Base-by-base conservation (phyloP, 2,113 vertebrate species). In the Pholis gunnellus region DNA sequence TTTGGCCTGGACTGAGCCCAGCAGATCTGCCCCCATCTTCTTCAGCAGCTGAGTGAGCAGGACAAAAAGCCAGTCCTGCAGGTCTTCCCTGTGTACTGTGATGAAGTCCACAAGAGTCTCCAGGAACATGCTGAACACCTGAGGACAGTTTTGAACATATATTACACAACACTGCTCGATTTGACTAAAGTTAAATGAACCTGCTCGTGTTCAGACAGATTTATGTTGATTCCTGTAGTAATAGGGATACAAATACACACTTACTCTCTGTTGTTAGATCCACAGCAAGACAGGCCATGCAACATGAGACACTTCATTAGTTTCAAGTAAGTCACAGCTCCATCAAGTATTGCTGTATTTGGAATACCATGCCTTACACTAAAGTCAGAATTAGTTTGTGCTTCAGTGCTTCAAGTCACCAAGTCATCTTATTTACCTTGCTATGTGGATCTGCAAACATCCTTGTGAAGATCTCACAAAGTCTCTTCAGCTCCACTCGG, bases 381-480 rank as follows among this genome's bases (percentile, higher is more conserved):
- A 0, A 40, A 18, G 29, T 50, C n/a, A 71, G 5, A 42, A 17
- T 56, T 66, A 44, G 27, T 6, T 6, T 3, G 8, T 2, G 1
- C n/a, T n/a, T n/a, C n/a, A n/a, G 4, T 36, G 9, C 10, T 44
- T 72, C 10, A 22, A 42, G 25, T 54, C n/a, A n/a, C 31, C 4
- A 54, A 9, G 22, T 7, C 6, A 36, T 44, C 9, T 22, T 72
- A 3, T 2, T 34, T 94, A 99, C 98, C 97, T 99, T 99, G 95
- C 98, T 99, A 77, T 99, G 98, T 66, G 98, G 98, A 88, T 99
- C 98, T 79, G 98, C 98, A 96, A 99, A 99, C 98, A 99, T 99
- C 73, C 98, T 96, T 11, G 97, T 99, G 96, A 99, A 99, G 93
- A 99, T 99, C 93, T 99, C 98, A 94, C 98, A 99, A 0, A 99